Conservation (phyloP, 2,888 invertebrate genomes). For the Xanthorhoe spadicearia region DNA sequence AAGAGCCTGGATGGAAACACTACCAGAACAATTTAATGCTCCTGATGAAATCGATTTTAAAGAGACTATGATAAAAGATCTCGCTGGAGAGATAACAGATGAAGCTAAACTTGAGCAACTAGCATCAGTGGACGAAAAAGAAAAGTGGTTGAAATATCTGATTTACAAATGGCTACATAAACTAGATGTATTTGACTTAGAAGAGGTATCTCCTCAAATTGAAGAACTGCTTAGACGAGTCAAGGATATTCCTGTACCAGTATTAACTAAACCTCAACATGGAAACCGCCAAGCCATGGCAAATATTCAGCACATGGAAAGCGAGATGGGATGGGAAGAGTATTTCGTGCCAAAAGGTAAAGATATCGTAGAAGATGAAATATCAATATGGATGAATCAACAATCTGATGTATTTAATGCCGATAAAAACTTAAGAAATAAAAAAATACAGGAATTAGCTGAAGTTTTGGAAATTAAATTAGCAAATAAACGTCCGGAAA, state of each 20-base stretch:
- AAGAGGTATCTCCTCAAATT: slow-evolving; percentile 50
- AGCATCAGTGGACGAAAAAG: slow-evolving; percentile 42
- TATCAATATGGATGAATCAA: slow-evolving; percentile 64
- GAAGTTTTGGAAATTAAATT: slow-evolving; percentile 49
- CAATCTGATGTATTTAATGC: slow-evolving; percentile 53
- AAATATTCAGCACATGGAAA: slow-evolving; percentile 45
- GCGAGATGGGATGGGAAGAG: slow-evolving; percentile 38
- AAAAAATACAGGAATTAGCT: slow-evolving; percentile 56
- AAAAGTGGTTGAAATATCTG: slow-evolving; percentile 49
- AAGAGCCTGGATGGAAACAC: slow-evolving; percentile 55
- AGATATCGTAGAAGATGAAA: slow-evolving; percentile 61
- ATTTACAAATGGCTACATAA: slow-evolving; percentile 58
- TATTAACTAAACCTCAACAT: slow-evolving; percentile 52
- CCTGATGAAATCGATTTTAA: slow-evolving; percentile 53
- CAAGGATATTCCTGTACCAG: slow-evolving; percentile 48
- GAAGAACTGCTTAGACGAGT: slow-evolving; percentile 47
- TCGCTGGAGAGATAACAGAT: slow-evolving; percentile 59
- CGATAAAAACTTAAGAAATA: slow-evolving; percentile 44
- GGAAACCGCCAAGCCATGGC: slow-evolving; percentile 56
- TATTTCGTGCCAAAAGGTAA: slow-evolving; percentile 48
- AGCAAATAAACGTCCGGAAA: slow-evolving; percentile 45
- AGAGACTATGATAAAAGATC: slow-evolving; percentile 55
- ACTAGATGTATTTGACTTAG: slow-evolving; percentile 52
- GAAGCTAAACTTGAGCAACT: slow-evolving; percentile 54
- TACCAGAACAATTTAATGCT: slow-evolving; percentile 50